Base-by-base conservation (phyloP, 2,113 vertebrate genomes). In the Rhinoderma darwinii region DNA sequence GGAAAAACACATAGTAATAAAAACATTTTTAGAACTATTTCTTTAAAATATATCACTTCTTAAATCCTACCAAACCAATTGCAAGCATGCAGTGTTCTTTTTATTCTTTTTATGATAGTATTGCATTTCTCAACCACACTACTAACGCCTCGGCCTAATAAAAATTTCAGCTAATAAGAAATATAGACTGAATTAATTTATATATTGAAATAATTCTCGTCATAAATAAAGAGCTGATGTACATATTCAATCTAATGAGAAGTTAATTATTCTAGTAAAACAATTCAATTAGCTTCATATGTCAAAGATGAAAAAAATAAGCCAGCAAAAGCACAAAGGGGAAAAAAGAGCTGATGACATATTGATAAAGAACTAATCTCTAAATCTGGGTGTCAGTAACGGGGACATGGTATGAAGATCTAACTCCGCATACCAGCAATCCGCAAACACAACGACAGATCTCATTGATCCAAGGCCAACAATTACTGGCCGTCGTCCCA, bases 371-470 rank as follows among this genome's bases (percentile, higher is more conserved):
- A 51, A 73, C 78, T 82, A 87, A 87, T 82, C 86, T 82, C 79
- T 50, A 82, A 63, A 87, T 87, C 86, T 87, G 78, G 91, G 89
- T 94, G 92, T 92, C 91, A 92, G 91, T 91, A 91, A 90, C 80
- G 88, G 80, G 88, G 91, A 88, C 90, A 88, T n/a, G 86, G 90
- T 91, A 90, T 81, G 63, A 92, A 90, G 86, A 80, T 86, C 88
- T 92, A 92, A 92, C 85, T 92, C 92, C 85, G 91, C 93, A 92
- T 90, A 88, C 92, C 90, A 91, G 92, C 91, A 92, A 93, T 94
- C 93, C 94, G 94, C 90, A 90, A 86, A 79, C 89, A 91, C 88
- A 92, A 93, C 89, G 93, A 94, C 94, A 94, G 93, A 91, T 92
- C 84, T 88, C 89, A 93, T 90, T 95, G 92, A 95, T 94, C 93